These are phyloP conservation scores for Oceanites oceanicus DNA, from an alignment of 2,113 vertebrate species.

Conservation along the genomic window DNA sequence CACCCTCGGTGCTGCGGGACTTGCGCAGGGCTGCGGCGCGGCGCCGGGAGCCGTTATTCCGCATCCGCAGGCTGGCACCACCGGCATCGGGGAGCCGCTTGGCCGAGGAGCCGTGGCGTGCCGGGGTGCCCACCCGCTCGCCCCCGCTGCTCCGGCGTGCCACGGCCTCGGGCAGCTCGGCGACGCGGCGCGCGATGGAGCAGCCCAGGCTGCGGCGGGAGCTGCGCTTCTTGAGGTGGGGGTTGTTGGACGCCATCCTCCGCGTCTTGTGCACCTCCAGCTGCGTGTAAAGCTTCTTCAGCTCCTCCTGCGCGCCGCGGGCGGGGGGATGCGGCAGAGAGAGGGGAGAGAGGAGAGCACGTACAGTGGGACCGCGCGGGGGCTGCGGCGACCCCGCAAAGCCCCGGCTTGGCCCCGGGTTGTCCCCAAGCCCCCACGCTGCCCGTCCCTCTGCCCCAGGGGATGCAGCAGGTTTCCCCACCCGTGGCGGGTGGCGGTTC, in stretches of 20 bases:
- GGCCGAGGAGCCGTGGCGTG: slow-evolving; percentile 66
- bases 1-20: slow-evolving; percentile 77
- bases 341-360: not conserved
- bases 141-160: not conserved
- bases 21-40: slow-evolving; percentile 62
- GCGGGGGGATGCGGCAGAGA: not conserved
- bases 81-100: slow-evolving; percentile 12
- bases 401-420: not conserved
- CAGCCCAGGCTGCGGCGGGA: slow-evolving; percentile 80
- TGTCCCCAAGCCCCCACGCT: not conserved
- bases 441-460: rapidly evolving
- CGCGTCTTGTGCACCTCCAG: slow-evolving; percentile 89
- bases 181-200: slow-evolving; percentile 76
- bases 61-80: slow-evolving; percentile 49
- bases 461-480: not conserved
- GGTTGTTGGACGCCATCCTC: slow-evolving; percentile 89
- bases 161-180: slow-evolving; percentile 80
- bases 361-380: not conserved
- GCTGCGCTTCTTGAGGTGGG: slow-evolving; percentile 87
- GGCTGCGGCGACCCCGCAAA: rapidly evolving
- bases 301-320: slow-evolving; percentile 81
- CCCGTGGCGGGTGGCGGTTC: rapidly evolving
- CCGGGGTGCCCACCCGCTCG: not conserved
- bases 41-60: slow-evolving; percentile 65
- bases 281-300: slow-evolving; percentile 93